Evolutionary conservation across 2,113 vertebrate species (phyloP), one percentile per base, ranked within the genome.

Genomic region (Peromyscus californicus): DNA sequence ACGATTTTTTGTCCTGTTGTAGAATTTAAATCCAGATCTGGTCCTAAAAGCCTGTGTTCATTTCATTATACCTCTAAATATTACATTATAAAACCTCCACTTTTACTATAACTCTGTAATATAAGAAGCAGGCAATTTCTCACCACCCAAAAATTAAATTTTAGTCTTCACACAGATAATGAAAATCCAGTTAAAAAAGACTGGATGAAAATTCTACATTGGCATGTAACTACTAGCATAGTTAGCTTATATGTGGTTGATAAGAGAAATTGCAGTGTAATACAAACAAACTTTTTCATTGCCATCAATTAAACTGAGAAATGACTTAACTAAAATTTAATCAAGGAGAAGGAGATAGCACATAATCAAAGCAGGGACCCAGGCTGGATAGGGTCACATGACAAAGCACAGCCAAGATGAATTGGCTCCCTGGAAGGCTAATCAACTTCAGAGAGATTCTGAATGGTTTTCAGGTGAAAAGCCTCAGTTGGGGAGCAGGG

Each of bases 251-350:
- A 0, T 79, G 45, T 70, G 48, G 78, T 16, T 93, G 51, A 85
- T 63, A 82, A 90, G 76, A 89, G 63, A 94, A 91, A 95, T 86
- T 94, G 0, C 61, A 54, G n/a, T 76, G 39, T 92, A 94, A 93
- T 85, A 75, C 45, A 92, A 54, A 89, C 19, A 92, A 42, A 82
- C 15, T 93, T 98, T 96, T 78, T 95, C 65, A 92, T 31, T 92
- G 69, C 26, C 88, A 42, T 39, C 61, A 91, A 89, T 95, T 93
- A 97, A 95, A 54, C 15, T 10, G 33, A 96, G 84, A 95, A 90
- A 86, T 96, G 87, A 75, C 31, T 97, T 95, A 97, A 95, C 75
- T 84, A 89, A 94, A 95, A 95, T 95, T 83, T 86, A 67, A 96
- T 87, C 85, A 92, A 80, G 69, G 59, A 94, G 61, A 95, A 78